phyloP scores from a whole-genome alignment of 2,888 invertebrate genomes.

The Himalopsyche kuldschensis region DNA sequence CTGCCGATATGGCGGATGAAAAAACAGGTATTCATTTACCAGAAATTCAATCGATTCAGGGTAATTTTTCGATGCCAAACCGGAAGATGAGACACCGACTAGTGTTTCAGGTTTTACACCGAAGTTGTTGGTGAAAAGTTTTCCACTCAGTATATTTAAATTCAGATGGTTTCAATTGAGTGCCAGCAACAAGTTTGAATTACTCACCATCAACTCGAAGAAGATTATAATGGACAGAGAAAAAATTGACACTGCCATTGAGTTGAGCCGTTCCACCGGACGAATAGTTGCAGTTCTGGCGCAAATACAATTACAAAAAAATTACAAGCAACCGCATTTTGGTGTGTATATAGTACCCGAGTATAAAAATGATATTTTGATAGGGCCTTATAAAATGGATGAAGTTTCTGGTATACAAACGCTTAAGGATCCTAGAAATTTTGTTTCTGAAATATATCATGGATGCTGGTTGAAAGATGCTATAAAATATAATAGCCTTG shows the following conservation, averaged over 20 bases:
- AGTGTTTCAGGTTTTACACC: neutral
- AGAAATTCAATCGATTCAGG: neutral
- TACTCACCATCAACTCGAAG: slow-evolving; percentile 41
- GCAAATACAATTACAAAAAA: slow-evolving; percentile 36
- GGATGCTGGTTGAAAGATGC: neutral
- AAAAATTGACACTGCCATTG: slow-evolving; percentile 55
- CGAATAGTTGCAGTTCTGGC: slow-evolving; percentile 57
- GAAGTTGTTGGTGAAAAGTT: neutral
- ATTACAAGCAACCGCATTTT: slow-evolving; percentile 10
- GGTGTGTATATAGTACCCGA: slow-evolving; percentile 24
- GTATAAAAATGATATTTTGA: slow-evolving; percentile 17
- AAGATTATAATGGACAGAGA: slow-evolving; percentile 60
- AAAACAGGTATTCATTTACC: neutral
- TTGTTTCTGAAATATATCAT: neutral
- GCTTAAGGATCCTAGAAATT: neutral
- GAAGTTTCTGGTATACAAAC: slow-evolving; percentile 10
- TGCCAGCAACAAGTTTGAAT: neutral
- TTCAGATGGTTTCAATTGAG: neutral
- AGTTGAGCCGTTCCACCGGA: slow-evolving; percentile 51
- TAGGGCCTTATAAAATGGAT: slow-evolving; percentile 24
- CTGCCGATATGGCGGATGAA: neutral
- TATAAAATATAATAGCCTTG: neutral
- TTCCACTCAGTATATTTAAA: neutral
- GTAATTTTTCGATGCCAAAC: neutral
- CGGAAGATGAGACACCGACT: neutral